These are phyloP conservation scores for Zeus faber DNA, from an alignment of 2,113 vertebrate genomes.

Conservation along the genomic window DNA sequence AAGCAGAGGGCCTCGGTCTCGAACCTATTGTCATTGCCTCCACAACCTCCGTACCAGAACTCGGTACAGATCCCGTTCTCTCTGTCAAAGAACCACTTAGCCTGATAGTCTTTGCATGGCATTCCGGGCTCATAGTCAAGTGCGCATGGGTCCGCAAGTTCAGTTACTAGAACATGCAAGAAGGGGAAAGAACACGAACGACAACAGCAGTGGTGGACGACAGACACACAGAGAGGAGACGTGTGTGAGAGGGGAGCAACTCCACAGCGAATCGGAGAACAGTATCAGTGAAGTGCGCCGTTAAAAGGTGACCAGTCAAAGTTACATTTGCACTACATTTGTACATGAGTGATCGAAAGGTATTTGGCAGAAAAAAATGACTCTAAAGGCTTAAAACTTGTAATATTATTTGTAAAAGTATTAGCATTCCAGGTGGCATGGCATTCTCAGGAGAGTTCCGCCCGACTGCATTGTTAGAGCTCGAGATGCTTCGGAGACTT, in stretches of 20 bases:
- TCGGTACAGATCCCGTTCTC: slow-evolving; percentile 81
- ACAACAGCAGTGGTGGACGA: slow-evolving; percentile 41
- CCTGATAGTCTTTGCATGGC: slow-evolving; percentile 82
- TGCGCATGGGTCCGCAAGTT: slow-evolving; percentile 79
- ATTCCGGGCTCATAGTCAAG: slow-evolving; percentile 83
- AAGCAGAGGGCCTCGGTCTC: slow-evolving; percentile 79
- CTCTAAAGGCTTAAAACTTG: too few species aligned
- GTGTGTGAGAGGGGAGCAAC: slow-evolving; percentile 27
- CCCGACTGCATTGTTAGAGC: too few species aligned
- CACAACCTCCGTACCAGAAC: slow-evolving; percentile 85
- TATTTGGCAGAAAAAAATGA: too few species aligned
- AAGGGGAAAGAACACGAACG: slow-evolving; percentile 33
- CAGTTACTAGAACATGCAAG: slow-evolving; percentile 70
- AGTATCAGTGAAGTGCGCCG: slow-evolving; percentile 14
- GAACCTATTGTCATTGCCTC: slow-evolving; percentile 86
- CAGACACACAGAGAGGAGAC: slow-evolving; percentile 44
- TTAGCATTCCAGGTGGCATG: slow-evolving; percentile 22
- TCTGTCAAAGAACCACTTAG: slow-evolving; percentile 87
- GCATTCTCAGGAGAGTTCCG: not conserved
- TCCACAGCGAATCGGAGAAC: slow-evolving; percentile 16
- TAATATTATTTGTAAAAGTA: too few species aligned
- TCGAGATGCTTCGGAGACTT: too few species aligned
- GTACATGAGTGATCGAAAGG: too few species aligned
- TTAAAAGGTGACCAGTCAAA: slow-evolving; percentile 17
- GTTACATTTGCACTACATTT: too few species aligned